Evolutionary conservation across 1,140 invertebrate species (phyloP).

Genomic region (Drosophila watanabei): DNA sequence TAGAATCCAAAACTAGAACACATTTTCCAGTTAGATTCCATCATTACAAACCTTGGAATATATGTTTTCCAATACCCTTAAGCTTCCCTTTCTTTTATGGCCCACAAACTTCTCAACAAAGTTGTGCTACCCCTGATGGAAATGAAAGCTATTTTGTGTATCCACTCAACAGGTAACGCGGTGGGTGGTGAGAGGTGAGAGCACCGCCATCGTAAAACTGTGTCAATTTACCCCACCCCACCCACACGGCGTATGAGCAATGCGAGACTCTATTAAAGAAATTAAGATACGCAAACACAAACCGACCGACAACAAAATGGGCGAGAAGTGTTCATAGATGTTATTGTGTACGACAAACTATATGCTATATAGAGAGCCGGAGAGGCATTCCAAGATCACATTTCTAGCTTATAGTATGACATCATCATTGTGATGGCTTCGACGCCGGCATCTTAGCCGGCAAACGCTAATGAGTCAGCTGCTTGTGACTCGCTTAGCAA

Average conservation of each 20-base stretch:
- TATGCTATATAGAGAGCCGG: background rate
- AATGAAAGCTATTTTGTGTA: constrained; percentile 44
- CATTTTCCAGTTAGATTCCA: background rate
- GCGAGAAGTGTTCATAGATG: constrained; percentile 20
- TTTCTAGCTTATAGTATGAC: constrained; percentile 52
- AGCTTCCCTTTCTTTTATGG: background rate
- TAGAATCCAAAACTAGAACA: too few relatives aligned
- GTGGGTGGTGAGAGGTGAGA: constrained; percentile 21
- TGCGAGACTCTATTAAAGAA: constrained; percentile 53
- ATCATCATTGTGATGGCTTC: constrained; percentile 42
- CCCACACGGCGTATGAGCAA: constrained; percentile 65
- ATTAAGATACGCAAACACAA: constrained; percentile 49
- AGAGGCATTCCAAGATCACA: constrained; percentile 53
- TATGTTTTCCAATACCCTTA: background rate
- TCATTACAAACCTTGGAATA: background rate
- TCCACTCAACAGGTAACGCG: constrained; percentile 57
- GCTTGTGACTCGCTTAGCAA: constrained; percentile 5
- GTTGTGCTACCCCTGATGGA: constrained; percentile 14
- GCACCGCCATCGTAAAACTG: constrained; percentile 42
- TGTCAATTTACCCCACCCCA: constrained; percentile 63
- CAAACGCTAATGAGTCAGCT: constrained; percentile 69
- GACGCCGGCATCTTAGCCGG: constrained; percentile 43
- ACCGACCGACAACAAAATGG: constrained; percentile 9
- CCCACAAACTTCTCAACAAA: constrained; percentile 13
- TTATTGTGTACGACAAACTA: constrained; percentile 11